These are phyloP conservation scores for Hypolimnas misippus DNA, from an alignment of 2,888 invertebrate species.

Conservation along the genomic window DNA sequence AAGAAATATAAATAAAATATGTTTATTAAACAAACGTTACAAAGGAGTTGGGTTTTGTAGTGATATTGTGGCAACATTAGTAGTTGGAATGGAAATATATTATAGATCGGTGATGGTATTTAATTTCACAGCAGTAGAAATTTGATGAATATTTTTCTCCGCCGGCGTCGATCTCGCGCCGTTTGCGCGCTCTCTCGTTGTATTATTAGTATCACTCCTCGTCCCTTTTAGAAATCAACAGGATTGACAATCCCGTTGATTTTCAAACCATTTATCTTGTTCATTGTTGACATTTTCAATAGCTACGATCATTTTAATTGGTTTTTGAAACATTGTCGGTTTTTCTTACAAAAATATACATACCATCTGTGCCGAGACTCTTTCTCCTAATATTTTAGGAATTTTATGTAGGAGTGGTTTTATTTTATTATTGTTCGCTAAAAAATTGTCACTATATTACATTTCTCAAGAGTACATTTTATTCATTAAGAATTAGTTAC, in stretches of 20 bases:
- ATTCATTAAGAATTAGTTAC: slow-evolving; percentile 15
- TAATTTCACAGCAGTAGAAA: not conserved
- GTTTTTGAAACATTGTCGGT: not conserved
- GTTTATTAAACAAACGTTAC: slow-evolving; percentile 11
- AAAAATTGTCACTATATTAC: not conserved
- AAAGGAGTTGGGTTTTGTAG: slow-evolving; percentile 18
- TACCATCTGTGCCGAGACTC: not conserved
- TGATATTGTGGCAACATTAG: slow-evolving; percentile 9
- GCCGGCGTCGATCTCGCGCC: not conserved
- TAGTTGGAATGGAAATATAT: slow-evolving; percentile 18
- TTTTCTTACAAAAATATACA: not conserved
- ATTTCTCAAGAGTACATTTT: slow-evolving; percentile 6
- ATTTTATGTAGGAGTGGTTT: not conserved
- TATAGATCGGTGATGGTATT: not conserved
- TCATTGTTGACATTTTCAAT: too few species aligned
- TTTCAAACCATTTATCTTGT: too few species aligned
- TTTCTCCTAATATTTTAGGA: not conserved
- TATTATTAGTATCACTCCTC: not conserved
- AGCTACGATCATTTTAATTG: too few species aligned
- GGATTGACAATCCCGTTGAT: too few species aligned
- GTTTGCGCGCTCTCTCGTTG: not conserved
- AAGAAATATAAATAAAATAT: slow-evolving; percentile 45
- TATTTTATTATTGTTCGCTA: not conserved
- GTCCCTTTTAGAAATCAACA: too few species aligned
- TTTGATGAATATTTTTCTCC: not conserved